These are phyloP conservation scores for Leptestheria dahalacensis DNA, from an alignment of 1,140 invertebrate genomes.

Conservation along the genomic window DNA sequence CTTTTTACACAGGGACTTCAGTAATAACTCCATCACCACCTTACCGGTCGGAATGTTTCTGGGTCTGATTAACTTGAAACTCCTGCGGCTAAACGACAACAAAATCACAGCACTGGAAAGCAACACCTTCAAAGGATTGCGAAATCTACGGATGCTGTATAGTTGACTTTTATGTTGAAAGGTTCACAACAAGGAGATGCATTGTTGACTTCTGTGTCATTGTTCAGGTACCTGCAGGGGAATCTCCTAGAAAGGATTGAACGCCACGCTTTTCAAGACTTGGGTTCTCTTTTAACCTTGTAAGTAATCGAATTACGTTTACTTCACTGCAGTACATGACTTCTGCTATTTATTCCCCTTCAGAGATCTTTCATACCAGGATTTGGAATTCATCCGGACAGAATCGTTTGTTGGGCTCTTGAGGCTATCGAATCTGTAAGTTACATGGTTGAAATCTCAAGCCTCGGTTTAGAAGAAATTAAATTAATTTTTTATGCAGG, in stretches of 20 bases:
- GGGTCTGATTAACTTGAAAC: constrained; percentile 25
- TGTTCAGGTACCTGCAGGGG: neutral
- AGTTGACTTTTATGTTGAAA: neutral
- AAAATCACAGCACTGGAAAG: constrained; percentile 22
- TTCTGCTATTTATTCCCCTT: neutral
- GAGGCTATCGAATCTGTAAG: neutral
- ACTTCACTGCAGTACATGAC: neutral
- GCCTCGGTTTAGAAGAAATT: too few relatives aligned
- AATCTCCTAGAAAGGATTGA: neutral
- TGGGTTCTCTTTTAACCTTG: neutral
- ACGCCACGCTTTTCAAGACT: neutral
- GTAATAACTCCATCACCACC: constrained; percentile 25
- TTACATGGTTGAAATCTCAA: too few relatives aligned
- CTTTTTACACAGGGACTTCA: constrained; percentile 22
- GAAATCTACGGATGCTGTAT: constrained; percentile 14
- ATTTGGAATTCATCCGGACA: neutral
- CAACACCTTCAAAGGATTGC: constrained; percentile 14
- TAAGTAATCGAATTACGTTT: neutral
- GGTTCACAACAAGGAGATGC: neutral
- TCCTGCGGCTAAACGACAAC: constrained; percentile 29
- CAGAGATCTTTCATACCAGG: neutral
- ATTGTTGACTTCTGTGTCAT: neutral
- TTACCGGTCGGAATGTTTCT: constrained; percentile 24
- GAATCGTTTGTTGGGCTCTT: neutral
- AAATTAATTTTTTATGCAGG: too few relatives aligned